Conservation (phyloP, 2,113 vertebrate species). For the Anthoscopus minutus region DNA sequence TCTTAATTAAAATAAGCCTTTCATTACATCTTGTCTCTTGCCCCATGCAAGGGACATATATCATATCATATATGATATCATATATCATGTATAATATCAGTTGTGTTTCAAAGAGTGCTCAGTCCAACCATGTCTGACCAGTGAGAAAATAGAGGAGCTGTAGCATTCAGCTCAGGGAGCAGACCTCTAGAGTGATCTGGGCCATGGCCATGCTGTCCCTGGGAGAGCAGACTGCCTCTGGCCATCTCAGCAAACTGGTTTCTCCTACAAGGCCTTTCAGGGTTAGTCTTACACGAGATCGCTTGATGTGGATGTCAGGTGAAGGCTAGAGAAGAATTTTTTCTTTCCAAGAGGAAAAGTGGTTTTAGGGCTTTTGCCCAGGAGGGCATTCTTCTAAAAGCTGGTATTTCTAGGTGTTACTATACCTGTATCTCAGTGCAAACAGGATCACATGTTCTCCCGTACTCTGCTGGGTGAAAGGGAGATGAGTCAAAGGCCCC, state of each 20-base stretch:
- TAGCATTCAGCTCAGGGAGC: not conserved
- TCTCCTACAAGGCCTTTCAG: not conserved
- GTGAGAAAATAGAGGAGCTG: not conserved
- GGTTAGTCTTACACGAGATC: not conserved
- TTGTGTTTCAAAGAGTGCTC: not conserved
- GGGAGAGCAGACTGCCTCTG: not conserved
- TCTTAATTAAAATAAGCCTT: slow-evolving; percentile 17
- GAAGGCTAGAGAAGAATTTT: not conserved
- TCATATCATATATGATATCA: no score
- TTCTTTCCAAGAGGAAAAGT: not conserved
- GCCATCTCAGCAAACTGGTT: not conserved
- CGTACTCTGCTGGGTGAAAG: not conserved
- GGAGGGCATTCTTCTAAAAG: not conserved
- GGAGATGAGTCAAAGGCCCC: not conserved
- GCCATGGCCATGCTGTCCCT: not conserved
- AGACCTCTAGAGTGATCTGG: not conserved
- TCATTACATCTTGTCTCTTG: not conserved
- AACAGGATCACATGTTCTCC: not conserved
- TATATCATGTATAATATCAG: no score
- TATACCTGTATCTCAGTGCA: not conserved
- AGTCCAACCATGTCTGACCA: not conserved
- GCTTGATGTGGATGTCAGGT: not conserved
- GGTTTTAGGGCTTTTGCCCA: not conserved
- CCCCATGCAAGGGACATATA: no score
- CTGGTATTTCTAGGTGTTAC: not conserved